phyloP scores from a whole-genome alignment of 2,888 invertebrate species.

The Cryptophagus acutangulus region DNA sequence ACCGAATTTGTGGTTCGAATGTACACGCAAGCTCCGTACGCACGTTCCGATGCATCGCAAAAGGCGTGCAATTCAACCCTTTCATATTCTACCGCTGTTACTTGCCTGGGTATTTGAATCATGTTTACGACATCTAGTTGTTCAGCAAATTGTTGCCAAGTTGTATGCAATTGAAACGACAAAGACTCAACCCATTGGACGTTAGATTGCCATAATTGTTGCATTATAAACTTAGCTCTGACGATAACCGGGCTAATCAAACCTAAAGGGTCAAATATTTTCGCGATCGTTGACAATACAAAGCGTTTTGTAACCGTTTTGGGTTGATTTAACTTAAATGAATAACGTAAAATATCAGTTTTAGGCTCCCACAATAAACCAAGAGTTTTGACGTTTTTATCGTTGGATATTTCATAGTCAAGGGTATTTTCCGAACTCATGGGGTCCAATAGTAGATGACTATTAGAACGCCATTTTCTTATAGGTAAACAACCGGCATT shows the following conservation, averaged over 20 bases:
- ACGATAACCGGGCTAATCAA: constrained; percentile 16
- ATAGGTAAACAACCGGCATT: background rate
- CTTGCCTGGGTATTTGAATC: constrained; percentile 7
- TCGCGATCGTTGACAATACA: constrained; percentile 14
- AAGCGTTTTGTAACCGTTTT: constrained; percentile 9
- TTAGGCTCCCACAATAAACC: background rate
- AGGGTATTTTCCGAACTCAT: background rate
- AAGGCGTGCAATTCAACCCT: constrained; percentile 21
- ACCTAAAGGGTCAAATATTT: constrained; percentile 19
- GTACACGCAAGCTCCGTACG: constrained; percentile 22
- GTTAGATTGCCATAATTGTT: constrained; percentile 16
- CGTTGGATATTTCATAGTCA: background rate
- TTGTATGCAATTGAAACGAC: background rate
- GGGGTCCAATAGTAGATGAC: background rate
- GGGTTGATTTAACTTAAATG: too few species aligned
- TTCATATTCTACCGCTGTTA: background rate
- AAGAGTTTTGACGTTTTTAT: background rate
- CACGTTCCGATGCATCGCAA: constrained; percentile 21
- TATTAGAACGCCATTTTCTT: background rate
- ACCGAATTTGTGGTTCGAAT: constrained; percentile 11
- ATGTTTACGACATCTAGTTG: background rate
- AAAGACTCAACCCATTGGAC: constrained; percentile 14
- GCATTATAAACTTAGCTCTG: constrained; percentile 17
- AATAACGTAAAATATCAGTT: too few species aligned
- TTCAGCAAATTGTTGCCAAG: background rate